Conservation (phyloP, 2,888 invertebrate species). For the Biston betularia region DNA sequence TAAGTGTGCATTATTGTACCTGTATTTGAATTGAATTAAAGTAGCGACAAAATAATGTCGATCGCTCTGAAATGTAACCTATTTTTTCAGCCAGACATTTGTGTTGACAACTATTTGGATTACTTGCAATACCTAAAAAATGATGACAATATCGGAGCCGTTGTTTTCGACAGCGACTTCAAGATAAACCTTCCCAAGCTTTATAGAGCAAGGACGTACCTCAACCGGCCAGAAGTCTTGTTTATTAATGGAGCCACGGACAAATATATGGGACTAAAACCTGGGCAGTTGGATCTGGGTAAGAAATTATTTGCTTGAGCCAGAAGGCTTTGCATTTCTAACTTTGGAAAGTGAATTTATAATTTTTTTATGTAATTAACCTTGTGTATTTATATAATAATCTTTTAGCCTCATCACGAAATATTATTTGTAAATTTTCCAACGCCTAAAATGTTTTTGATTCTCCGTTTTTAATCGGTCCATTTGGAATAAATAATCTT, state of each 20-base stretch:
- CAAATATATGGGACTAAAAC: slow-evolving; percentile 64
- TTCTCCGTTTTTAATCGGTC: too few species aligned
- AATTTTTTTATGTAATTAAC: too few species aligned
- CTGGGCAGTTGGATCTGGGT: slow-evolving; percentile 70
- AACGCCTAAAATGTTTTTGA: too few species aligned
- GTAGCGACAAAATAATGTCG: too few species aligned
- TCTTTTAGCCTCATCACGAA: too few species aligned
- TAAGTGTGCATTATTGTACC: too few species aligned
- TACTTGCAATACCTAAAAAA: slow-evolving; percentile 66
- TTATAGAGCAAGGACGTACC: slow-evolving; percentile 77
- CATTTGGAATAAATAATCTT: too few species aligned
- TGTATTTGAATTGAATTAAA: too few species aligned
- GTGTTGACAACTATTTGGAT: slow-evolving; percentile 56
- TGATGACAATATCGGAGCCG: slow-evolving; percentile 82
- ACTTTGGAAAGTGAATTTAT: too few species aligned
- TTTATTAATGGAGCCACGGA: slow-evolving; percentile 83
- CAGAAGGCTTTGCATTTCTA: not conserved
- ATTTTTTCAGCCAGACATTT: slow-evolving; percentile 64
- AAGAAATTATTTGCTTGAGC: slow-evolving; percentile 20
- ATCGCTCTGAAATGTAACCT: not conserved
- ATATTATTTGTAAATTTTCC: too few species aligned
- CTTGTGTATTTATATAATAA: too few species aligned
- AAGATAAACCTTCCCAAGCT: slow-evolving; percentile 81
- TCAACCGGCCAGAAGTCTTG: slow-evolving; percentile 79
- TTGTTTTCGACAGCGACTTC: slow-evolving; percentile 84